A percentile compares a stretch with the other conserved stretches of the same genome.
phyloP scores from a whole-genome alignment of 2,888 invertebrate species.

The Acanthosoma haemorrhoidale region DNA sequence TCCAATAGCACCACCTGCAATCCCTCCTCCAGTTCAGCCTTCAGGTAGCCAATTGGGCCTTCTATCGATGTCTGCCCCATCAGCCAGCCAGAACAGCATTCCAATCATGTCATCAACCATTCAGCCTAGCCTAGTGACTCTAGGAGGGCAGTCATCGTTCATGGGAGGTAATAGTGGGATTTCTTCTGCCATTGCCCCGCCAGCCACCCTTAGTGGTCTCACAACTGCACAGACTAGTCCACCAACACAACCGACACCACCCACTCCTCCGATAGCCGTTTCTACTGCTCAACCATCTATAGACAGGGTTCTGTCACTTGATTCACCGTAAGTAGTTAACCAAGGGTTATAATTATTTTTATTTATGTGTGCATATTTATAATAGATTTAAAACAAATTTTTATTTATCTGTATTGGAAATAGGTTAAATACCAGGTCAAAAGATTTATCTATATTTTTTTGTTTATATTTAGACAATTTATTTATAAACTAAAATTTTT shows the following conservation, averaged over 20 bases:
- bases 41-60: conserved; percentile 30
- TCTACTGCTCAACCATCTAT: conserved; percentile 48
- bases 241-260: conserved; percentile 36
- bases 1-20: conserved; percentile 9
- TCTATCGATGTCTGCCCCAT: background rate
- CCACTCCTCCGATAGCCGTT: conserved; percentile 43
- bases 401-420: no score
- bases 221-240: conserved; percentile 32
- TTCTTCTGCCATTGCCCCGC: conserved; percentile 37
- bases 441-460: no score
- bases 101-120: background rate
- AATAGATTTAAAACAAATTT: no score
- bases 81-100: conserved; percentile 6
- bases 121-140: background rate
- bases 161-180: background rate
- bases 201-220: conserved; percentile 35
- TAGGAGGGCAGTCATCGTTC: background rate
- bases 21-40: conserved; percentile 28
- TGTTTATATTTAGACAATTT: no score
- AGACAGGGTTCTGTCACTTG: conserved; percentile 56
- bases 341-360: no score
- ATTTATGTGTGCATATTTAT: no score
- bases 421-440: no score
- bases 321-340: conserved; percentile 50
- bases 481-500: no score